Conservation (phyloP, 2,797 vertebrate species). For the Lateolabrax maculatus region DNA sequence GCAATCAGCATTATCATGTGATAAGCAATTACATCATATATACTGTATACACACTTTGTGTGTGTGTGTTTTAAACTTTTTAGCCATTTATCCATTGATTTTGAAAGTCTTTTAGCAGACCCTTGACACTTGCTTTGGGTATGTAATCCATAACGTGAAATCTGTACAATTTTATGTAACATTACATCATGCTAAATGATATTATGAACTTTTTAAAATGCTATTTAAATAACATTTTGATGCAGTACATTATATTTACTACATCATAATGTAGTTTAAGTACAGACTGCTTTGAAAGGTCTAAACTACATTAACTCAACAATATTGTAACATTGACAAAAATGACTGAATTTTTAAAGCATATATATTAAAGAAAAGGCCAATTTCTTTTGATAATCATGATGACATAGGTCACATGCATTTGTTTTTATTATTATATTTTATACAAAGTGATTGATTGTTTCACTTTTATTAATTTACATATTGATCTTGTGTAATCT, state of each 20-base stretch:
- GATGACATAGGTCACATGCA: no score
- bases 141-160: neutral
- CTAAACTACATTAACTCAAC: neutral
- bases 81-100: neutral
- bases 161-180: neutral
- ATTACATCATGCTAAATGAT: neutral
- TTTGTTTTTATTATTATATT: no score
- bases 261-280: neutral
- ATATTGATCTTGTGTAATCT: neutral
- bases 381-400: neutral
- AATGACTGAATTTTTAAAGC: neutral
- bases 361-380: neutral
- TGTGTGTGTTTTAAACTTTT: no score
- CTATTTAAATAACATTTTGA: no score
- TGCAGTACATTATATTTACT: neutral
- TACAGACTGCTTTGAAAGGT: neutral
- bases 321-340: neutral
- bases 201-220: no score
- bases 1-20: no score
- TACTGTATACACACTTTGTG: no score
- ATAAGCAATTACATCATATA: no score
- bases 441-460: neutral
- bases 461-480: neutral
- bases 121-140: neutral
- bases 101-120: neutral